These are phyloP conservation scores for Reticulitermes lucifugus DNA, from an alignment of 2,888 invertebrate species.

Conservation along the genomic window DNA sequence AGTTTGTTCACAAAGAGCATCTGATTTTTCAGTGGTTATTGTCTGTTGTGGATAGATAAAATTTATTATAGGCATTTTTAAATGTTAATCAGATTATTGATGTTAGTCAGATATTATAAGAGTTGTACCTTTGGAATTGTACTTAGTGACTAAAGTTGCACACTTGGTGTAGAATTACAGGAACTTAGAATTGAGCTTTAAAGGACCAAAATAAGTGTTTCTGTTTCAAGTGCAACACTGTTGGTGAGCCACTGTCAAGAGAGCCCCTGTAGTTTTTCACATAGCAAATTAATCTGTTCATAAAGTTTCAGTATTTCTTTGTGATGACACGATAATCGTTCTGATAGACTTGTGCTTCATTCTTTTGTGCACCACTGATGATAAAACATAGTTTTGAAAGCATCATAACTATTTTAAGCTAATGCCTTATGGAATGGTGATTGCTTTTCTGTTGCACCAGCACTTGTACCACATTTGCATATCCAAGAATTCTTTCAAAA, in stretches of 20 bases:
- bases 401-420: conserved; percentile 2
- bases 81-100: conserved; percentile 12
- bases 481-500: too few relatives aligned
- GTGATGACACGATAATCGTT: not conserved
- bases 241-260: not conserved
- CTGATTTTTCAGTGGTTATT: conserved; percentile 13
- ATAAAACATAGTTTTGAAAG: not conserved
- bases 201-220: not conserved
- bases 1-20: conserved; percentile 21
- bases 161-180: not conserved
- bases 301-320: not conserved
- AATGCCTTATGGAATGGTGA: not conserved
- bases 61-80: conserved; percentile 16
- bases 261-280: not conserved
- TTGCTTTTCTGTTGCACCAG: too few relatives aligned
- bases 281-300: not conserved
- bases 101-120: conserved; percentile 14
- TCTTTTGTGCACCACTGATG: not conserved
- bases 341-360: not conserved
- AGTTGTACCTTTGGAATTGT: conserved; percentile 15
- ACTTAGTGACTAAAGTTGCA: not conserved
- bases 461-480: too few relatives aligned
- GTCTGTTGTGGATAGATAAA: conserved; percentile 34
- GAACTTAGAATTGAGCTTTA: not conserved
- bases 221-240: not conserved